Conservation (phyloP, 2,113 vertebrate genomes). For the Labeo rohita region DNA sequence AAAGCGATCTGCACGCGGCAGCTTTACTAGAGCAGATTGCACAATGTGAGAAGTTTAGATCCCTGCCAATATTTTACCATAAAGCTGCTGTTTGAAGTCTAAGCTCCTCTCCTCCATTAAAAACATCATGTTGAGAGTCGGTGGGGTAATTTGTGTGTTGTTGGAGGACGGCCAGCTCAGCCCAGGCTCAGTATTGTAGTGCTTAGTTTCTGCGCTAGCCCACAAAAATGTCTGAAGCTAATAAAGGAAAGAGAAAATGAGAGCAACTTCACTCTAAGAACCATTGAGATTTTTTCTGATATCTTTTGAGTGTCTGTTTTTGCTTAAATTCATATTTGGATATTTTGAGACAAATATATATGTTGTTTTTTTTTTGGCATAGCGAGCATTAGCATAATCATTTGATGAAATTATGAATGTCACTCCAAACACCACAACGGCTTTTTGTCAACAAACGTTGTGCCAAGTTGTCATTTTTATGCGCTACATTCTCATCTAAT, state of each 20-base stretch:
- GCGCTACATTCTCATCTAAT: conserved; percentile 56
- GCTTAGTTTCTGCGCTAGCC: conserved; percentile 62
- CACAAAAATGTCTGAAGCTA: conserved; percentile 54
- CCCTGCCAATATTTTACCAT: conserved; percentile 68
- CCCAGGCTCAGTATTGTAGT: conserved; percentile 64
- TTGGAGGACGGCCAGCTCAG: conserved; percentile 61
- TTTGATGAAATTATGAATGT: background rate
- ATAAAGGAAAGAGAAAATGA: conserved; percentile 50
- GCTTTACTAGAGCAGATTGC: conserved; percentile 59
- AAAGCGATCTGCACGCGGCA: conserved; percentile 47
- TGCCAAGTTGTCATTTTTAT: conserved; percentile 48
- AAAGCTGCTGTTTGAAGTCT: conserved; percentile 70
- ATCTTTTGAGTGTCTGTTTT: conserved; percentile 17
- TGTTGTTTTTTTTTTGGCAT: background rate
- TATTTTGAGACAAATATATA: background rate
- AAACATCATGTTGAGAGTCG: conserved; percentile 61
- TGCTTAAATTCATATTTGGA: background rate
- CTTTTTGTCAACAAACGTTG: conserved; percentile 28
- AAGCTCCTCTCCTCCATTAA: conserved; percentile 58
- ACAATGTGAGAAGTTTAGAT: conserved; percentile 65
- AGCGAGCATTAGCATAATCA: background rate
- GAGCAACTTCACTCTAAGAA: background rate
- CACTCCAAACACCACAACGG: conserved; percentile 33
- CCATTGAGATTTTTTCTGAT: background rate
- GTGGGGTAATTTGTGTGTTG: conserved; percentile 66